Evolutionary conservation across 2,888 invertebrate genomes (phyloP).

Genomic region (Drosophila ustulata): DNA sequence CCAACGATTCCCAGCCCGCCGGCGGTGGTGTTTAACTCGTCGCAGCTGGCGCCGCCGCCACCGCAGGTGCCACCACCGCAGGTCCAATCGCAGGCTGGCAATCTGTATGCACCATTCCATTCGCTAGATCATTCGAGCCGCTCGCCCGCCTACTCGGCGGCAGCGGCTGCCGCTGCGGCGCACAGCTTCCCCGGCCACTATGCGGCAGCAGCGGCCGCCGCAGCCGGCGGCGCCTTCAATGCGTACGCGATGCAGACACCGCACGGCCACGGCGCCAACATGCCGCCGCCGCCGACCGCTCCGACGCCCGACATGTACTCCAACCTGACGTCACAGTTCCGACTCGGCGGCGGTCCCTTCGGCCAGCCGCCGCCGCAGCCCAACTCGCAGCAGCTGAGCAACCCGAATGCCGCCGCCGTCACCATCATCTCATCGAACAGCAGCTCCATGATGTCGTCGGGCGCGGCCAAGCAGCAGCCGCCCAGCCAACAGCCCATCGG

Average conservation of each 20-base stretch:
- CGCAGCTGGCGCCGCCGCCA: constrained; percentile 88
- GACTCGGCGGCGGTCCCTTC: constrained; percentile 87
- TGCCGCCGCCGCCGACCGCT: constrained; percentile 87
- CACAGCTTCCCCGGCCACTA: constrained; percentile 87
- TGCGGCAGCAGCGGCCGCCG: constrained; percentile 76
- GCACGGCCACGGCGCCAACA: constrained; percentile 68
- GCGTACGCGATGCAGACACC: constrained; percentile 88
- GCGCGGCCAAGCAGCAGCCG: constrained; percentile 90
- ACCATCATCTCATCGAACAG: constrained; percentile 95
- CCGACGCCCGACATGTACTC: constrained; percentile 90
- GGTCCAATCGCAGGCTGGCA: constrained; percentile 88
- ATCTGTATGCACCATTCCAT: constrained; percentile 94
- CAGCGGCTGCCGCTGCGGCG: constrained; percentile 88
- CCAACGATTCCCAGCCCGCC: constrained; percentile 95
- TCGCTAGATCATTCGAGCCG: constrained; percentile 89
- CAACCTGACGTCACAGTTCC: constrained; percentile 87
- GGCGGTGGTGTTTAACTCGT: constrained; percentile 91
- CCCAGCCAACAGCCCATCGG: constrained; percentile 92
- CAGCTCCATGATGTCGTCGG: constrained; percentile 95
- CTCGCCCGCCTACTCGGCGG: constrained; percentile 92
- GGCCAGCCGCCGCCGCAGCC: constrained; percentile 67
- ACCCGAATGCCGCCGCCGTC: constrained; percentile 89
- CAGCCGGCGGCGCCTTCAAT: constrained; percentile 88
- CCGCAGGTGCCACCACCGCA: constrained; percentile 73
- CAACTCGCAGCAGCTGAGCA: constrained; percentile 92